phyloP scores from a whole-genome alignment of 2,113 vertebrate species.

The Dipodomys stephensi region DNA sequence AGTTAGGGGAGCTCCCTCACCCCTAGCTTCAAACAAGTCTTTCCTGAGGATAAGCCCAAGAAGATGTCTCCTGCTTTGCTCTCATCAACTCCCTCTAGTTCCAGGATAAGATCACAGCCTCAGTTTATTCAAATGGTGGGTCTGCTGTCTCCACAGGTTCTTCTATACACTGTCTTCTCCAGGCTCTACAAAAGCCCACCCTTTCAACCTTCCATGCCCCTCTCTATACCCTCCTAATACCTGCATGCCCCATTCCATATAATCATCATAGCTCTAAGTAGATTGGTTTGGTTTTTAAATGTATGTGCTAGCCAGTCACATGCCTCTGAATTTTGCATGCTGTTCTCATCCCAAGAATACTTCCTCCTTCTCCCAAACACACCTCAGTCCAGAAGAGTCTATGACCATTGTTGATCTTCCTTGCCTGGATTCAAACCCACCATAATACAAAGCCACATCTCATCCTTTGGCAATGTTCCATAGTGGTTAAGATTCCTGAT shows the following conservation, averaged over 20 bases:
- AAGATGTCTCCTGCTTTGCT: background rate
- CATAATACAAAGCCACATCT: background rate
- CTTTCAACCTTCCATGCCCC: background rate
- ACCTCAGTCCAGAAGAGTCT: background rate
- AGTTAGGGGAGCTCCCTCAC: background rate
- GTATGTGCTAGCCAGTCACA: background rate
- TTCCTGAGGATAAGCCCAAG: background rate
- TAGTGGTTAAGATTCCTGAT: background rate
- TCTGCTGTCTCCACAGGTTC: background rate
- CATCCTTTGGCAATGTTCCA: background rate
- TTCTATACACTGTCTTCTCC: background rate
- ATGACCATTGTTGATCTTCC: background rate
- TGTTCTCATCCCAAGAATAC: background rate
- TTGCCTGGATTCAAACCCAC: background rate
- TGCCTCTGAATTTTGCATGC: background rate
- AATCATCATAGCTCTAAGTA: background rate
- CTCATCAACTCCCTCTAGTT: background rate
- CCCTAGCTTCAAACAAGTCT: background rate
- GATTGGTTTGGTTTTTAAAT: no score
- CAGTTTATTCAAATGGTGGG: background rate
- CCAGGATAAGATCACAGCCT: background rate
- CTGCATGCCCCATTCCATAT: background rate
- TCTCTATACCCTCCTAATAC: background rate
- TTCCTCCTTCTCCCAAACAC: background rate
- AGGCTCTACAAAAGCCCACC: background rate